phyloP scores from a whole-genome alignment of 1,140 invertebrate species.

The Formica exsecta region DNA sequence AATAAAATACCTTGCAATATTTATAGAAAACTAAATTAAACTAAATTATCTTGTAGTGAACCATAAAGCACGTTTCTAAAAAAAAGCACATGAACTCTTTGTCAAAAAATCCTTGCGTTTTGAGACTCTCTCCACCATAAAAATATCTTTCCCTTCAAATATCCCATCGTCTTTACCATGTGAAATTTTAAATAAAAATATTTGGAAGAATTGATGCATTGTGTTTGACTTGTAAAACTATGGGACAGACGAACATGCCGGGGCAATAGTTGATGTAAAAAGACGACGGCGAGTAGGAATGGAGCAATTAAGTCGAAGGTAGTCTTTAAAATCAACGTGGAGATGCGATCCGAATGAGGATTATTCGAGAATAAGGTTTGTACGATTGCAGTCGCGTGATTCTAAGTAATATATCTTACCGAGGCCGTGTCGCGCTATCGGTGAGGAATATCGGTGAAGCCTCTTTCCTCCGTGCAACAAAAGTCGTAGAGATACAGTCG shows the following conservation, averaged over 20 bases:
- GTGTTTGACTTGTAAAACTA: neutral
- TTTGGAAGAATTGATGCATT: neutral
- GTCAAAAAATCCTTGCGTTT: no score
- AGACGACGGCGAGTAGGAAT: neutral
- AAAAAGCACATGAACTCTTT: no score
- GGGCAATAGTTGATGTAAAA: neutral
- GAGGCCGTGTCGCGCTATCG: constrained; percentile 19
- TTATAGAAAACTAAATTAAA: no score
- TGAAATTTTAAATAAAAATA: no score
- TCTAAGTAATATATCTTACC: constrained; percentile 45
- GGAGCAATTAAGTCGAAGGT: constrained; percentile 27
- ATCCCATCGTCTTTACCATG: no score
- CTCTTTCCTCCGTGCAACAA: neutral
- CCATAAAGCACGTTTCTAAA: no score
- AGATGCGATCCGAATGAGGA: neutral
- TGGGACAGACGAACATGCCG: neutral
- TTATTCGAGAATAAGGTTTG: constrained; percentile 43
- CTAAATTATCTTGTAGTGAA: no score
- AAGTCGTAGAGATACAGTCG: neutral
- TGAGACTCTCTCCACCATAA: no score
- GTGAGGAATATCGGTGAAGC: constrained; percentile 12
- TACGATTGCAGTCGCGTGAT: constrained; percentile 57
- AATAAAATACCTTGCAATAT: no score
- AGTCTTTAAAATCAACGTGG: constrained; percentile 5
- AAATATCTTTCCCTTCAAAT: no score